Conservation (phyloP, 23 tunicate species). For the Diplosoma virens region DNA sequence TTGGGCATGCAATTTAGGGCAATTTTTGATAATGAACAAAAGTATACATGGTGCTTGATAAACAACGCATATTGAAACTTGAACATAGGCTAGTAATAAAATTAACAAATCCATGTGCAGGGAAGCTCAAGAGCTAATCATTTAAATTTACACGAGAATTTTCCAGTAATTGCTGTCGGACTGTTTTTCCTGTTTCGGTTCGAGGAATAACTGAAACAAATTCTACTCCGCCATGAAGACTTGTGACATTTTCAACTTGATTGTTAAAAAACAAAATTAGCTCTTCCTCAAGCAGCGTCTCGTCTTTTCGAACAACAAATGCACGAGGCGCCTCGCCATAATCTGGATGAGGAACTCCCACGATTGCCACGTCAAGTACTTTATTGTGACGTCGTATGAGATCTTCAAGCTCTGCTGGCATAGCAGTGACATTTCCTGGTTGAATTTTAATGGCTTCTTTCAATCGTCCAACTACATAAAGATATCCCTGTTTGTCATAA, state of each 20-base stretch:
- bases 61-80: too few relatives aligned
- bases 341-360: conserved; percentile 68
- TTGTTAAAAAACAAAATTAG: conserved; percentile 53
- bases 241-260: conserved; percentile 39
- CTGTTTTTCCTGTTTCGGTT: conserved; percentile 52
- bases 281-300: conserved; percentile 40
- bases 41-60: too few relatives aligned
- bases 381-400: conserved; percentile 52
- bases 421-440: conserved; percentile 45
- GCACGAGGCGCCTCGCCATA: conserved; percentile 94
- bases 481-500: conserved; percentile 58
- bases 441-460: conserved; percentile 80
- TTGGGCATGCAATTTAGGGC: too few relatives aligned
- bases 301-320: conserved; percentile 54
- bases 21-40: too few relatives aligned
- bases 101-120: too few relatives aligned
- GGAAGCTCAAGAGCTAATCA: too few relatives aligned
- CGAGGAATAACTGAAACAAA: conserved; percentile 62
- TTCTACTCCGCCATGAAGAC: conserved; percentile 61
- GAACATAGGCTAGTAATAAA: too few relatives aligned
- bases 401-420: conserved; percentile 94
- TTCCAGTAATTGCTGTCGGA: neutral
- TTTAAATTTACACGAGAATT: too few relatives aligned
- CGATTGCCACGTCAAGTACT: conserved; percentile 74
- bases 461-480: conserved; percentile 73